These are phyloP conservation scores for Antennarius striatus DNA, from an alignment of 2,113 vertebrate genomes.

Conservation along the genomic window DNA sequence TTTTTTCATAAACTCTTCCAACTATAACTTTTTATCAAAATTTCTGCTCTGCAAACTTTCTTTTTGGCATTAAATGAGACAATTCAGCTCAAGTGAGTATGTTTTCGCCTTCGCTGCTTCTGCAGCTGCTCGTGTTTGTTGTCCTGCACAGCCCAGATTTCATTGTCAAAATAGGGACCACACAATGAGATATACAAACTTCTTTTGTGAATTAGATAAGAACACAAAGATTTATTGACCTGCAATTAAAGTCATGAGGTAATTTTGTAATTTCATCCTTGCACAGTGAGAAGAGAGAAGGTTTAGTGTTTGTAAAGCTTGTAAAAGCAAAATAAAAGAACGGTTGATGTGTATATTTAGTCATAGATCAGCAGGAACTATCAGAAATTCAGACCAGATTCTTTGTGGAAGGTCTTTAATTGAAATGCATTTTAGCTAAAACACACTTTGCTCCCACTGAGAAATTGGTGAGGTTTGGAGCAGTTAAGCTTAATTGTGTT, in stretches of 20 bases:
- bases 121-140: slow-evolving; percentile 2
- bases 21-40: no score
- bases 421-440: slow-evolving; percentile 30
- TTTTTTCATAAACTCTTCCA: no score
- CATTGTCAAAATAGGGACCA: not conserved
- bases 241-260: no score
- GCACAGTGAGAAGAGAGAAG: no score
- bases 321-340: slow-evolving; percentile 30
- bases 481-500: slow-evolving; percentile 49
- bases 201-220: no score
- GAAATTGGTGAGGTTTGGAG: slow-evolving; percentile 31
- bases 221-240: no score
- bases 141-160: not conserved
- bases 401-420: slow-evolving; percentile 28
- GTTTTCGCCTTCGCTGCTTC: slow-evolving; percentile 1
- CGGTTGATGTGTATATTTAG: slow-evolving; percentile 32
- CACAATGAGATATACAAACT: not conserved
- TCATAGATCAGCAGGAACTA: slow-evolving; percentile 40
- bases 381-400: slow-evolving; percentile 40
- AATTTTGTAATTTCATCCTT: no score
- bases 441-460: slow-evolving; percentile 22
- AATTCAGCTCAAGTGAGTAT: not conserved
- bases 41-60: not conserved
- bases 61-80: not conserved
- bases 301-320: not conserved